Evolutionary conservation across 2,113 vertebrate species (phyloP), one percentile per base, ranked within the genome.

Genomic region (Fulica atra): DNA sequence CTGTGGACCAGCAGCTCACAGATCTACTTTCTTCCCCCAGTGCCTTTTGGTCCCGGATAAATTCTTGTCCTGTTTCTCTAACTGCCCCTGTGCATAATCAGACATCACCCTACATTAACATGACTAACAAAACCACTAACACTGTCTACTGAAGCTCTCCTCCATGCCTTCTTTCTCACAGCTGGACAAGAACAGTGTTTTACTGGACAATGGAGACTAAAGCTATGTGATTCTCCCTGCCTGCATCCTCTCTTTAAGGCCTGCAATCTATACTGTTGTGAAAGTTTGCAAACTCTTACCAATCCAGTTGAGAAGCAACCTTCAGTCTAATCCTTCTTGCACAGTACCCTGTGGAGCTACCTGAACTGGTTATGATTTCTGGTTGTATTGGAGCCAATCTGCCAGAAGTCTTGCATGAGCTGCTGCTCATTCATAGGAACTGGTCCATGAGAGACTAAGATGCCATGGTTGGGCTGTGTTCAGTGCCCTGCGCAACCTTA

Each of bases 401-500:
- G 33, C 33, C 29, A 35, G 21, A 60, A 72, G 38, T 33, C 33
- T 36, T 46, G 7, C 14, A 24, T 33, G 38, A 53, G 44, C 33
- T 64, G 28, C 24, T 76, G 20, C 19, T 51, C 80, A n/a, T 51
- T 89, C 9, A 21, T 31, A 42, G 57, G 65, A 81, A 60, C 8
- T 9, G 6, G 15, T 46, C 33, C 50, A 28, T 9, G 14, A 20
- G 18, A 86, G 20, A 35, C 10, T 23, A 44, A 0, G 0, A 13
- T 24, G 35, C 20, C 18, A 16, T 28, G 8, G 25, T n/a, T 51
- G 69, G 35, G 16, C 8, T 57, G 42, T 38, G 23, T 28, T 69
- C 20, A 35, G n/a, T 57, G 40, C 4, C 15, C 33, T 76, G 17
- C 0, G 0, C 11, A 54, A 42, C 8, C 1, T 0, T 40, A 19